Evolutionary conservation across 2,888 invertebrate species (phyloP).

Genomic region (Heteromurus nitidus): DNA sequence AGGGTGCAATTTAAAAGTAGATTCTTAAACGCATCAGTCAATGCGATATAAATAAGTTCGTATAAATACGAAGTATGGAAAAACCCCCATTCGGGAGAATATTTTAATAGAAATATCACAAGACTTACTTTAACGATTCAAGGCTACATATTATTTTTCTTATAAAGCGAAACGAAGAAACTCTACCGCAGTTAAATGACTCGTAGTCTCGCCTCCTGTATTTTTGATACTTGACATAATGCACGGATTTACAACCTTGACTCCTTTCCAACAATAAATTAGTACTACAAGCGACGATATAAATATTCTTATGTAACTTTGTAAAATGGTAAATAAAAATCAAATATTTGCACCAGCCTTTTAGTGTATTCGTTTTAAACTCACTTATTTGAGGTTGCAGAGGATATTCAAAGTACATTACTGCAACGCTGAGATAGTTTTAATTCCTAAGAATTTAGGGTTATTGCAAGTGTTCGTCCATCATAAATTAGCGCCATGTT

Average conservation of each 20-base stretch:
- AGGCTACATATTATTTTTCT: neutral
- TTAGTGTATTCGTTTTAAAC: too few species aligned
- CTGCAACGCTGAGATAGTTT: conserved; percentile 6
- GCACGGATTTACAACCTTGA: conserved; percentile 17
- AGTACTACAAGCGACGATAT: neutral
- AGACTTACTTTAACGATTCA: conserved; percentile 19
- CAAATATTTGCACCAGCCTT: conserved; percentile 4
- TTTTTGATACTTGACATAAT: neutral
- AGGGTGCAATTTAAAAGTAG: too few species aligned
- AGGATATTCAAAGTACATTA: neutral
- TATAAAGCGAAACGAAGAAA: conserved; percentile 21
- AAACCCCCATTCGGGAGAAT: neutral
- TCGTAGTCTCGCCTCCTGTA: neutral
- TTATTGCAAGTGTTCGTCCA: conserved; percentile 3
- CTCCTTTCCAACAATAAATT: neutral
- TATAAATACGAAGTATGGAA: neutral
- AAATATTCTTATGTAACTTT: too few species aligned
- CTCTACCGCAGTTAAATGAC: neutral
- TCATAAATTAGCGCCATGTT: conserved; percentile 69
- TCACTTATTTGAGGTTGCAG: too few species aligned
- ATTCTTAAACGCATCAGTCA: too few species aligned
- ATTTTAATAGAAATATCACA: conserved; percentile 36
- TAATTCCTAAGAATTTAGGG: neutral
- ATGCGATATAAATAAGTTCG: neutral
- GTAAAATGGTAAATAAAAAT: neutral